These are phyloP conservation scores for Oreocharis arfaki DNA, from an alignment of 2,113 vertebrate genomes.

Conservation along the genomic window DNA sequence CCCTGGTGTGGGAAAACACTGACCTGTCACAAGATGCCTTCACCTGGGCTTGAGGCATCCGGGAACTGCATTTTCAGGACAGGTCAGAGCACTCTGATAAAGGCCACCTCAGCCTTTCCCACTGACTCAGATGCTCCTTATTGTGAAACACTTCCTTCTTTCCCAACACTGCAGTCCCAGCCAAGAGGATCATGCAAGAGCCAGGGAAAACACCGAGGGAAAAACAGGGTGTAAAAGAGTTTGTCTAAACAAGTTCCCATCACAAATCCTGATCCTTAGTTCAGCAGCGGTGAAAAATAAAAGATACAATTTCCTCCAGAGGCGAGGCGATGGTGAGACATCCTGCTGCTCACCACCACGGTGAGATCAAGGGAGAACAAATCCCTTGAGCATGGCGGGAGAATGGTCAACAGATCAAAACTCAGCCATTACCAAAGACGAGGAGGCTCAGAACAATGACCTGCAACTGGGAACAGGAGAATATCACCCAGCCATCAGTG, in stretches of 20 bases:
- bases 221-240: neutral
- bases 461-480: neutral
- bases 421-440: neutral
- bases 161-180: neutral
- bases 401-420: neutral
- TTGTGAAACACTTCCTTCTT: neutral
- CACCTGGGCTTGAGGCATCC: neutral
- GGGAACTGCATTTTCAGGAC: neutral
- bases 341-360: neutral
- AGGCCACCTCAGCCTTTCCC: neutral
- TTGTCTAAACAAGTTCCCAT: neutral
- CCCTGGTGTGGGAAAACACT: neutral
- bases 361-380: neutral
- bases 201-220: neutral
- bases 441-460: neutral
- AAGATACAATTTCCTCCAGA: neutral
- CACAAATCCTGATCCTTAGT: neutral
- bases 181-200: neutral
- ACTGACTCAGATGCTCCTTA: neutral
- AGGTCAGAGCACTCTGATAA: neutral
- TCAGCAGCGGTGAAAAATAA: neutral
- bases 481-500: neutral
- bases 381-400: neutral
- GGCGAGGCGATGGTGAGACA: neutral
- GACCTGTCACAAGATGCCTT: accelerated